Evolutionary conservation across 2,888 invertebrate genomes (phyloP).

Genomic region (Epinotia brunnichana): DNA sequence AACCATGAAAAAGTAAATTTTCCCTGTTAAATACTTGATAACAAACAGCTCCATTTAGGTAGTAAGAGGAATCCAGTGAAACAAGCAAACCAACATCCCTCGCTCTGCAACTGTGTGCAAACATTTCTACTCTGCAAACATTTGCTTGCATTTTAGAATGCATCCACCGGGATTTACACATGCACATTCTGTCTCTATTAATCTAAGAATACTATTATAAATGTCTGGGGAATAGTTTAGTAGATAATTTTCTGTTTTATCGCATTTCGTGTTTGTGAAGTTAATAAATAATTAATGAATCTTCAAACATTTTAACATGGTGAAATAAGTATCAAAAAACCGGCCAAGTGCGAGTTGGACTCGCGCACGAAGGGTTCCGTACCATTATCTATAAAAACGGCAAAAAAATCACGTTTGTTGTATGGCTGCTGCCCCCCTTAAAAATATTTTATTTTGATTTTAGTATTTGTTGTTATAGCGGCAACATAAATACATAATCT

Average conservation of each 20-base stretch:
- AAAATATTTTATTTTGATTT: no score
- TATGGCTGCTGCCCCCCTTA: no score
- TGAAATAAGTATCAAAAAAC: no score
- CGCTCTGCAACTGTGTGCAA: constrained; percentile 40
- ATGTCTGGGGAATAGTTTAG: neutral
- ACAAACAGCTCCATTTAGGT: constrained; percentile 8
- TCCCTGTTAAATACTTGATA: constrained; percentile 17
- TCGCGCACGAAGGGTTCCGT: no score
- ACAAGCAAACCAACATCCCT: constrained; percentile 42
- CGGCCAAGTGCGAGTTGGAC: no score
- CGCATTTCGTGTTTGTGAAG: no score
- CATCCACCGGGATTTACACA: constrained; percentile 37
- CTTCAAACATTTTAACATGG: no score
- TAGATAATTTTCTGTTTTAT: neutral
- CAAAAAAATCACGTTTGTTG: no score
- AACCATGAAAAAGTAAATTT: neutral
- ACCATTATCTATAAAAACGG: no score
- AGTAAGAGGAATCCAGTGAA: constrained; percentile 37
- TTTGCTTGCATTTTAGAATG: constrained; percentile 44
- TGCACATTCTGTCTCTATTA: constrained; percentile 25
- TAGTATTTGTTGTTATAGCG: no score
- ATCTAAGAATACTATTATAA: constrained; percentile 26
- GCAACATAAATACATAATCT: no score
- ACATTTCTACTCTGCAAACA: constrained; percentile 42
- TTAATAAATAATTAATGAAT: no score